Evolutionary conservation across 2,113 vertebrate genomes (phyloP), one percentile per base, ranked within the genome.

Genomic region (Deroptyus accipitrinus): DNA sequence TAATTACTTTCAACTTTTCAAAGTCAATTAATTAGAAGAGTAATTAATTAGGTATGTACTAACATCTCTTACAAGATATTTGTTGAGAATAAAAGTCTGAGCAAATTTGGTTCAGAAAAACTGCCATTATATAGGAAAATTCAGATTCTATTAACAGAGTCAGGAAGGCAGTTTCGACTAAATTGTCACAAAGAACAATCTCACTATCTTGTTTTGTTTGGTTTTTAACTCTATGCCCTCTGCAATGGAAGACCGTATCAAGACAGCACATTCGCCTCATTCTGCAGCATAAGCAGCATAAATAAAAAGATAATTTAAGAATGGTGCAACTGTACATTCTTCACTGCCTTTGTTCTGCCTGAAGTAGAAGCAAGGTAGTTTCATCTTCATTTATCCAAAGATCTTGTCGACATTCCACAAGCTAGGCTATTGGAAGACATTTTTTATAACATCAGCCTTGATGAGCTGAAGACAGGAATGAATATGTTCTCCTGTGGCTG

Each of bases 361-460:
- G 42, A 86, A 85, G 33, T 52, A 68, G 12, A 83, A 67, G 18
- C 37, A 87, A 39, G 22, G 57, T 17, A 83, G 59, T 46, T 90
- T 92, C 59, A 44, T 83, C 78, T 80, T 90, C 79, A 80, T 88
- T 93, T 80, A 92, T 86, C 51, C 37, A 61, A 61, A 90, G 37
- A 92, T 86, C 59, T 86, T 57, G 52, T 9, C 66, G 63, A 83
- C 79, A 30, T 95, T 76, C 44, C 17, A 9, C 70, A 77, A 94
- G n/a, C 44, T 67, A 70, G 54, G 62, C 24, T 73, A 2, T 6
- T 83, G 17, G 67, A 83, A 84, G 11, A 77, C 30, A 31, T 88
- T 92, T 88, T 91, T 88, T 80, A 54, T 67, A 83, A 59, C 42
- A 63, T 51, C 86, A 75, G 51, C 51, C 23, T 59, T 54, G 68